A percentile compares a stretch with the other conserved stretches of the same genome.
phyloP scores from a whole-genome alignment of 53 echinoderm and acorn worm species.

The Arbacia lixula region DNA sequence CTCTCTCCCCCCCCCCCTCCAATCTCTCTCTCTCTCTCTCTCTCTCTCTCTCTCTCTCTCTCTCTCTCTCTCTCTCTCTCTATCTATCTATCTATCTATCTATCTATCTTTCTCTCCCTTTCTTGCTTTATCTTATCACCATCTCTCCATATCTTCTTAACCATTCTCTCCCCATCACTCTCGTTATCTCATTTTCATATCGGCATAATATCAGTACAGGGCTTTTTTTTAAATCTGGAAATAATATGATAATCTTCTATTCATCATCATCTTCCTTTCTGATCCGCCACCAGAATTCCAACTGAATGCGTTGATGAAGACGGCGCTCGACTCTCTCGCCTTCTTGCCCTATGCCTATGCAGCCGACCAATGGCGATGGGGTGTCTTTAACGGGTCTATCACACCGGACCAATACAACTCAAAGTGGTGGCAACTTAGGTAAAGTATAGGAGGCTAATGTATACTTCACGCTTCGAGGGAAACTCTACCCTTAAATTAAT shows the following conservation, averaged over 20 bases:
- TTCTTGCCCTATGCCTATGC: constrained; percentile 19
- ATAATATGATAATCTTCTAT: too few species aligned
- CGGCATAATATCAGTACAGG: too few species aligned
- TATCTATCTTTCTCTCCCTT: background rate
- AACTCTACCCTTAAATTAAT: too few species aligned
- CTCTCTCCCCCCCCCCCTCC: background rate
- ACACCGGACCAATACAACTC: constrained; percentile 41
- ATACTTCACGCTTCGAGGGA: too few species aligned
- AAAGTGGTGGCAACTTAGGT: constrained; percentile 53
- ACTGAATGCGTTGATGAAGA: constrained; percentile 27
- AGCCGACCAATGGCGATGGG: constrained; percentile 35
- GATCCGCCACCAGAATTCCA: background rate
- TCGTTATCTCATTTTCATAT: background rate
- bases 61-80: background rate
- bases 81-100: background rate
- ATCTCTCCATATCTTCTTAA: background rate
- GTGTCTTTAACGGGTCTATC: constrained; percentile 50
- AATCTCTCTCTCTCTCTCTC: background rate
- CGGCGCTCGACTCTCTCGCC: constrained; percentile 1
- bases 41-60: background rate
- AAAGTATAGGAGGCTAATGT: too few species aligned
- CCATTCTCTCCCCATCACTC: background rate
- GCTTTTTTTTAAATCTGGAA: too few species aligned
- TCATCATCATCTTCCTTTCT: background rate
- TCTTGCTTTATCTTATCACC: too few species aligned